Evolutionary conservation across 2,113 vertebrate species (phyloP).

Genomic region (Notothenia rossii): DNA sequence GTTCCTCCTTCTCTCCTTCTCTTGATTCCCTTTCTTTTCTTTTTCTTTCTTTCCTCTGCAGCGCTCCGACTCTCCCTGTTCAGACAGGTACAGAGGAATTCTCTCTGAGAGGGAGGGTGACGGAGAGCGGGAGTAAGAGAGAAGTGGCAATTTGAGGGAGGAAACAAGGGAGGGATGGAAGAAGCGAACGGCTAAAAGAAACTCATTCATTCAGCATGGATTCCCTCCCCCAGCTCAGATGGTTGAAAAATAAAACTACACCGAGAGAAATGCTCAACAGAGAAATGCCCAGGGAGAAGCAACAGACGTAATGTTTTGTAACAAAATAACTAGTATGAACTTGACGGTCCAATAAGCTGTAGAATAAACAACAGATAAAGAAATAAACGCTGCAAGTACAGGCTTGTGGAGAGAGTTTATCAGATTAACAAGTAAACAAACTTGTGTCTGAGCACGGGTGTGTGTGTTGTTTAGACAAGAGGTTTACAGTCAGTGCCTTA

Average conservation of each 20-base stretch:
- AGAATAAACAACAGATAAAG: slow-evolving; percentile 26
- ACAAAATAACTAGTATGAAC: slow-evolving; percentile 51
- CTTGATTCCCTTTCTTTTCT: slow-evolving; percentile 30
- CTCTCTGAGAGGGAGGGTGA: slow-evolving; percentile 51
- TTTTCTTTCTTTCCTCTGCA: slow-evolving; percentile 56
- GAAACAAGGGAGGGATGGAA: slow-evolving; percentile 77
- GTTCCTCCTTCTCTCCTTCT: slow-evolving; percentile 50
- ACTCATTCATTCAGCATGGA: slow-evolving; percentile 79
- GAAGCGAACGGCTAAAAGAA: slow-evolving; percentile 74
- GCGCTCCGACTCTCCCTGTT: slow-evolving; percentile 69
- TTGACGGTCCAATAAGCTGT: slow-evolving; percentile 43
- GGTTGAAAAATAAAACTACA: slow-evolving; percentile 70
- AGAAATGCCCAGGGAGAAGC: neutral
- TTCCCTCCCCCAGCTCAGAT: slow-evolving; percentile 69
- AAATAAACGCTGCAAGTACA: slow-evolving; percentile 33
- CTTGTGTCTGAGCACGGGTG: neutral
- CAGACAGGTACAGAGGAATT: slow-evolving; percentile 83
- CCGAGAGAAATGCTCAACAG: slow-evolving; percentile 49
- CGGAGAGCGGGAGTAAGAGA: slow-evolving; percentile 53
- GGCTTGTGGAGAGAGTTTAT: slow-evolving; percentile 38
- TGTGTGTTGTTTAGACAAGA: neutral
- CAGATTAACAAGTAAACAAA: slow-evolving; percentile 28
- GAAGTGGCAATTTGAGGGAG: slow-evolving; percentile 82
- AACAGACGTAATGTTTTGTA: neutral
- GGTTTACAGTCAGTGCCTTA: neutral